Evolutionary conservation across 2,797 vertebrate species (phyloP).

Genomic region (Rachycentron canadum): DNA sequence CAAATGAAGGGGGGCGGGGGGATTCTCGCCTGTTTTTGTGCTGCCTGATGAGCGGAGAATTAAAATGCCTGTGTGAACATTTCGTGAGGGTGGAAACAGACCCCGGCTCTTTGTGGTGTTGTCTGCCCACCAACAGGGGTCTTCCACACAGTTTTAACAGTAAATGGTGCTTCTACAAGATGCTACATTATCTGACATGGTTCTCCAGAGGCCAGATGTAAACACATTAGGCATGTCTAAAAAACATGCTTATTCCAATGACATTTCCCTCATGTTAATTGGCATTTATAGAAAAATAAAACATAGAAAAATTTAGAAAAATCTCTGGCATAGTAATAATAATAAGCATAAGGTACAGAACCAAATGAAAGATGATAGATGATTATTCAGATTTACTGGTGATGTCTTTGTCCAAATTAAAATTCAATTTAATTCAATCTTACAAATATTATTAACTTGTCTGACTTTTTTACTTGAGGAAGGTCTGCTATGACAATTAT

Average conservation of each 20-base stretch:
- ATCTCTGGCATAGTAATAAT: neutral
- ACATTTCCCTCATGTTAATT: neutral
- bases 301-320: too few relatives aligned
- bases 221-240: slow-evolving; percentile 7
- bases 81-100: slow-evolving; percentile 22
- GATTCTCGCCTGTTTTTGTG: slow-evolving; percentile 12
- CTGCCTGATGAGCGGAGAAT: slow-evolving; percentile 21
- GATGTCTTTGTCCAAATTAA: neutral
- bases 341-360: neutral
- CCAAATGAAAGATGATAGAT: neutral
- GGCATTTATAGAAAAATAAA: neutral
- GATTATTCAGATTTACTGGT: neutral
- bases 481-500: neutral
- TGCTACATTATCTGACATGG: slow-evolving; percentile 7
- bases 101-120: slow-evolving; percentile 35
- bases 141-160: slow-evolving; percentile 7
- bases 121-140: slow-evolving; percentile 25
- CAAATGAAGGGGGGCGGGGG: neutral
- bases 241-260: neutral
- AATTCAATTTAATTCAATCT: neutral
- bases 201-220: slow-evolving; percentile 17
- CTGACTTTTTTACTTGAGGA: too few relatives aligned
- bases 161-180: slow-evolving; percentile 37
- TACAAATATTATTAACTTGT: neutral
- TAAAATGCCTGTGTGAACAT: slow-evolving; percentile 34